phyloP scores from a whole-genome alignment of 2,113 vertebrate genomes.

The Aptenodytes patagonicus region DNA sequence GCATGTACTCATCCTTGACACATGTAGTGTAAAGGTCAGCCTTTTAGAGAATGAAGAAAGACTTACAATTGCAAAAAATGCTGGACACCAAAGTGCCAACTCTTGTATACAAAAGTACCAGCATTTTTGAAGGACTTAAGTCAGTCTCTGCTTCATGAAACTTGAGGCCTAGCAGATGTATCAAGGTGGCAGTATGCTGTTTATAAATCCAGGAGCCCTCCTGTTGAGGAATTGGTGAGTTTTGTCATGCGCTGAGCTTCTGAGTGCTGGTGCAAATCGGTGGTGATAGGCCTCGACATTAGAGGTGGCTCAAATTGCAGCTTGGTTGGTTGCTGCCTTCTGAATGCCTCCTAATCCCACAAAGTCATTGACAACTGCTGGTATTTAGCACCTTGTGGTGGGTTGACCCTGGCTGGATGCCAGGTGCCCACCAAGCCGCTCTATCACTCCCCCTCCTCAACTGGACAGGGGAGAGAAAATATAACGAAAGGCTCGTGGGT shows the following conservation, averaged over 20 bases:
- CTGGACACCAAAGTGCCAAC: background rate
- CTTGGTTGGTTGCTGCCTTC: background rate
- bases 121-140: background rate
- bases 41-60: background rate
- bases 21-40: background rate
- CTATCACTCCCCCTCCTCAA: background rate
- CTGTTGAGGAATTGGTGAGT: background rate
- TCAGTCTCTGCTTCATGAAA: background rate
- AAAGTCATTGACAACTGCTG: background rate
- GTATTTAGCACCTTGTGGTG: background rate
- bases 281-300: rapidly evolving
- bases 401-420: background rate
- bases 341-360: background rate
- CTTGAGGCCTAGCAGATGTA: background rate
- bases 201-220: background rate
- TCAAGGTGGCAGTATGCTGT: background rate
- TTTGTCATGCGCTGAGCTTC: background rate
- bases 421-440: background rate
- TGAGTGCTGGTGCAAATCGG: background rate
- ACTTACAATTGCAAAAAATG: background rate
- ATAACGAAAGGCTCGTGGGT: background rate
- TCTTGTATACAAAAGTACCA: background rate
- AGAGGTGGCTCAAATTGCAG: background rate
- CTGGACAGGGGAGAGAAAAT: background rate
- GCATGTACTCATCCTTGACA: background rate